Base-by-base conservation (phyloP, 30 jellyfish, hydroid and myxozoan genomes). In the Aurelia aurita complex sp. Pacific region DNA sequence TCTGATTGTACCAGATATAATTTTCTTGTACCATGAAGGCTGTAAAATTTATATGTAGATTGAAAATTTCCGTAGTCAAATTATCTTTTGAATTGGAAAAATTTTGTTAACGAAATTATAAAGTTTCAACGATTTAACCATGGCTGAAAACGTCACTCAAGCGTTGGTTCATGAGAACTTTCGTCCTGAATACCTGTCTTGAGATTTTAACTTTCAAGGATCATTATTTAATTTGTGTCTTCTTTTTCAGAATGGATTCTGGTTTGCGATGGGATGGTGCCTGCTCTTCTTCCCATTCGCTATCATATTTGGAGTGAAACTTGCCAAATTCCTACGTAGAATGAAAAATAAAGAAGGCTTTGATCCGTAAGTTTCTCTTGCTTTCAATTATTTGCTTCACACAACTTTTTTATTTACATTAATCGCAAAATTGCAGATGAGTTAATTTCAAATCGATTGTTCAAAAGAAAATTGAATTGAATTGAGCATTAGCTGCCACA, bases 191-290 rank as follows among this genome's bases (percentile, higher is more conserved):
- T 23, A 23, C 29, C 29, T 23, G 29, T 23, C 29, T 23, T 23
- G 18, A 43, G 69, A 15, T 9, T 19, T 13, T 18, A 51, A 4
- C 36, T 18, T 38, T 1, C 10, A 33, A 50, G 5, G n/a, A 4
- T 54, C 34, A 16, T 1, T 9, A 7, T n/a, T 43, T 51, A 23
- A 82, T 54, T 43, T 8, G 42, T 66, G 15, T 17, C 71, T 59
- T 69, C 9, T 55, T 51, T 85, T 89, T 33, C 82, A 94, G 99
- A 94, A 94, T 80, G 99, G 99, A 16, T 94, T 83, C 77, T 94
- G 99, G 99, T 62, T 94, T 7, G 96, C 97, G 35, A 72, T 88
- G 84, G 99, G 99, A 46, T 94, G 99, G 99, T 94, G 99, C 74
- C 67, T 89, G 53, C 76, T 94, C 78, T 94, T 94, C 82, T 89